Percentiles rank a stretch among this genome's conserved stretches.
Evolutionary conservation across 2,888 invertebrate genomes (phyloP).

Genomic region (Pristionchus japonicus): DNA sequence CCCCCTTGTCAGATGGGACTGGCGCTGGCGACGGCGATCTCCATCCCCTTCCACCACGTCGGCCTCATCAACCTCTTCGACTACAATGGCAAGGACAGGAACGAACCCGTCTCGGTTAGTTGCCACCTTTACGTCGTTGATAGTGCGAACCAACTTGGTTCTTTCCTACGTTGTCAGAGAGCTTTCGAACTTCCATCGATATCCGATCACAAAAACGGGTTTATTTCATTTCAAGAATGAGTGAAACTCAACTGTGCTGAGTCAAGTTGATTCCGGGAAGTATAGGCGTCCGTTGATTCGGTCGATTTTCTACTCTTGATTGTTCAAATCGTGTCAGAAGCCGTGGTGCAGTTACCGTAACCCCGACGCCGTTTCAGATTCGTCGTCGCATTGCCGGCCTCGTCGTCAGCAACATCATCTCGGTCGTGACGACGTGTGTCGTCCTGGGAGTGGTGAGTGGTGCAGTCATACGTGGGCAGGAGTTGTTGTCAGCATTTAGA

Average conservation of each 20-base stretch:
- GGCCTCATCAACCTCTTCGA: conserved; percentile 44
- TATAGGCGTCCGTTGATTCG: too few relatives aligned
- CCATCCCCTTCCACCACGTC: conserved; percentile 45
- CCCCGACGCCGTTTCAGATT: not conserved
- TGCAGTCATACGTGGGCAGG: too few relatives aligned
- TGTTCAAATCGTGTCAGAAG: too few relatives aligned
- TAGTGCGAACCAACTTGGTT: too few relatives aligned
- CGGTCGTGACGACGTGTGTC: not conserved
- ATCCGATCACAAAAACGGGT: too few relatives aligned
- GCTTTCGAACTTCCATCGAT: too few relatives aligned
- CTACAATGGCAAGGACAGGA: conserved; percentile 36
- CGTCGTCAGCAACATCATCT: conserved; percentile 21
- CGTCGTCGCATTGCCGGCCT: conserved; percentile 21
- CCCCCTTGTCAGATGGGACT: not conserved
- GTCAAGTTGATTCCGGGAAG: too few relatives aligned
- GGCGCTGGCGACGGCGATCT: not conserved
- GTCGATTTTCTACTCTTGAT: too few relatives aligned
- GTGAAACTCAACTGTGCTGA: too few relatives aligned
- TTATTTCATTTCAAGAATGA: too few relatives aligned
- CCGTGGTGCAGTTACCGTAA: not conserved
- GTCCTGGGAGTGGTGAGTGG: conserved; percentile 22
- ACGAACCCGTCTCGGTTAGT: conserved; percentile 36
- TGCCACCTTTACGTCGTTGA: not conserved
- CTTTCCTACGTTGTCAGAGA: too few relatives aligned
- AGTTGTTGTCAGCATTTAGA: too few relatives aligned